Conservation (phyloP, 1,140 invertebrate species). For the Heliconius hewitsoni region DNA sequence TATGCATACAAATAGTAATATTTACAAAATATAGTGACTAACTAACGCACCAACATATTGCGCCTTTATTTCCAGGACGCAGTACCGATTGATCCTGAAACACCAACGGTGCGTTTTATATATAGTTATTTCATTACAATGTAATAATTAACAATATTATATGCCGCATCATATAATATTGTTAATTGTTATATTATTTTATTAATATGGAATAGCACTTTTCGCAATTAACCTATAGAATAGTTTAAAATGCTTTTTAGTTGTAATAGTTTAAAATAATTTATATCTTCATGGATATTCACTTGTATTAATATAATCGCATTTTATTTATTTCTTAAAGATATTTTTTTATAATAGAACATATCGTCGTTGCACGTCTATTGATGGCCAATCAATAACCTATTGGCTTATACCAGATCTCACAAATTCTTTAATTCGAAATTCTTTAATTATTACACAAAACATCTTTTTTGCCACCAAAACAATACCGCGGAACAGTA, state of each 20-base stretch:
- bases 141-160: no score
- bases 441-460: no score
- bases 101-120: slow-evolving; percentile 53
- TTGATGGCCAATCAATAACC: no score
- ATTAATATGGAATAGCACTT: not conserved
- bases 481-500: no score
- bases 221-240: not conserved
- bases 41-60: slow-evolving; percentile 31
- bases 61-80: slow-evolving; percentile 52
- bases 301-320: not conserved
- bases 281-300: not conserved
- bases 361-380: no score
- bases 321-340: no score
- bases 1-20: not conserved
- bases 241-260: not conserved
- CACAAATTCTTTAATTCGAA: no score
- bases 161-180: not conserved
- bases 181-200: not conserved
- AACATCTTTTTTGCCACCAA: no score
- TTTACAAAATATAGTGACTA: slow-evolving; percentile 25
- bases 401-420: no score
- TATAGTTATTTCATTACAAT: slow-evolving; percentile 3
- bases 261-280: not conserved
- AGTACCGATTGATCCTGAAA: slow-evolving; percentile 51
- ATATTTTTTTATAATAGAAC: no score